Evolutionary conservation across 2,888 invertebrate species (phyloP), one percentile per base, ranked within the genome.

Genomic region (Xylota sylvarum): DNA sequence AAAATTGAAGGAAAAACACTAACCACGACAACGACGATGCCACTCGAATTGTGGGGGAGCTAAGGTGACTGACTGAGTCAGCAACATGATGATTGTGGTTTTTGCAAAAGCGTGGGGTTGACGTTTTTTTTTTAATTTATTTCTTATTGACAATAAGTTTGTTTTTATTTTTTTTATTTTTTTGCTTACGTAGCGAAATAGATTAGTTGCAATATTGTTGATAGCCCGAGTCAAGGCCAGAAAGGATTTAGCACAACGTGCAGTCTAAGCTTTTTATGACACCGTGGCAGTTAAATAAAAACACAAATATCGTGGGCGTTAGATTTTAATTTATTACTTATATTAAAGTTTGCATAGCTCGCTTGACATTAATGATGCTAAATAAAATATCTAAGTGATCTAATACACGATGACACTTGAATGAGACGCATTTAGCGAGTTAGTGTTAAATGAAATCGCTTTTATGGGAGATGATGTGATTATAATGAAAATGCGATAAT

Each of bases 1-100:
- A 74, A 76, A 64, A 70, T 46, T 27, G 72, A 78, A 69, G 27
- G 43, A 37, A 52, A 72, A 62, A 35, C 35, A 55, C 17, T 37
- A 12, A 27, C 55, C 48, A 43, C 32, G 58, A 19, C 37, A 35
- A 50, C 50, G 37, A 67, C n/a, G 23, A 23, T 23, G 23, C 52
- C 12, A 50, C 5, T 27, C 37, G 48, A 35, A 14, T 14, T 48
- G 72, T 48, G 58, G 72, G 48, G 48, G 43, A 23, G 72, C 46
- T 48, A 46, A 72, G 72, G 72, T 56, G 35, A 52, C 74, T 43
- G 30, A 17, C 62, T 62, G 64, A 55, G 19, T 76, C 76, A 65
- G 52, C 46, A 43, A 5, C 43, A 14, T 1, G 7, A 12, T 27
- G 27, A 17, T 27, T 37, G 50, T 48, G 58, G 6, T 19, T 17